These are phyloP conservation scores for Oceanodroma tethys DNA, from an alignment of 2,113 vertebrate species.

Conservation along the genomic window DNA sequence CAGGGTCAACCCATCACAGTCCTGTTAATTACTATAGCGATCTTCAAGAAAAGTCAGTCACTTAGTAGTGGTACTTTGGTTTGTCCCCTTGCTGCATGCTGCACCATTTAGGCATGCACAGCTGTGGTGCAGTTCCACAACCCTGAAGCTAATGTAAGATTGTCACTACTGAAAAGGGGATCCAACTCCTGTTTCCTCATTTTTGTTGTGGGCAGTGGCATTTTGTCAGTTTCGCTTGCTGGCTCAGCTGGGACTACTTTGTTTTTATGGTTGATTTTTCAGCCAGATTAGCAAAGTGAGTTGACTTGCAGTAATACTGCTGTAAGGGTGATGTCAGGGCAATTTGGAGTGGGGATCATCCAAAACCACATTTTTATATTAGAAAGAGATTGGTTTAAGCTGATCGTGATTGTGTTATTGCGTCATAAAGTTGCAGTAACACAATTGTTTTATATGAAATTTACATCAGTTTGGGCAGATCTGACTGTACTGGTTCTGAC, in stretches of 20 bases:
- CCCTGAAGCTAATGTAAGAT: background rate
- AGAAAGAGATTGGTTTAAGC: background rate
- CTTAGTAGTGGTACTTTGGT: background rate
- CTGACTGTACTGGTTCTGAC: background rate
- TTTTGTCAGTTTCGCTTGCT: background rate
- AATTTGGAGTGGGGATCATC: background rate
- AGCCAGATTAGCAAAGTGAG: background rate
- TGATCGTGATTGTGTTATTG: background rate
- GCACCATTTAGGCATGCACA: rapidly evolving
- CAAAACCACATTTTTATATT: background rate
- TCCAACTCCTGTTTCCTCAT: background rate
- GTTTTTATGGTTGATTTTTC: background rate
- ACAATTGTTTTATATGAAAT: background rate
- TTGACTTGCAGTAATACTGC: background rate
- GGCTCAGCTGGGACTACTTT: background rate
- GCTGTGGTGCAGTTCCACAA: rapidly evolving
- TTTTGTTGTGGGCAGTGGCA: background rate
- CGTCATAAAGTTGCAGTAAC: background rate
- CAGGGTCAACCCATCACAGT: no score
- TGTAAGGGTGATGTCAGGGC: background rate
- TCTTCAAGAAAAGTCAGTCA: background rate
- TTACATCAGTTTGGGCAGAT: background rate
- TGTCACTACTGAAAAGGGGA: background rate
- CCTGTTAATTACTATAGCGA: background rate
- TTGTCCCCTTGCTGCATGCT: background rate